phyloP scores from a whole-genome alignment of 2,113 vertebrate genomes.

The Aspiorhynchus laticeps region DNA sequence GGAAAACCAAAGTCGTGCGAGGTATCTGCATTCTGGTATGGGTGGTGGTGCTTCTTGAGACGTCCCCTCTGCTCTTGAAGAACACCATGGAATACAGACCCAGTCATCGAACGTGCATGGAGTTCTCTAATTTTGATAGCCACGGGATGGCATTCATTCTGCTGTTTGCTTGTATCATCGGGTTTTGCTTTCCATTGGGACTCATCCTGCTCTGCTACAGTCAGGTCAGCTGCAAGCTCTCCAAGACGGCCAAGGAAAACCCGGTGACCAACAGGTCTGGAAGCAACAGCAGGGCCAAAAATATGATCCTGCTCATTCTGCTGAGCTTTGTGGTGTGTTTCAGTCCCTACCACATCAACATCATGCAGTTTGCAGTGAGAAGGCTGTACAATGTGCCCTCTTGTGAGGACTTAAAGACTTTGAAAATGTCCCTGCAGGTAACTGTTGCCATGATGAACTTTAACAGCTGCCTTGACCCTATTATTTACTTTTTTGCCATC shows the following conservation, averaged over 20 bases:
- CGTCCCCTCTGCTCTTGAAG: constrained; percentile 71
- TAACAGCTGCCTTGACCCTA: constrained; percentile 84
- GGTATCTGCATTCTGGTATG: constrained; percentile 76
- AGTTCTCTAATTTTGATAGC: constrained; percentile 77
- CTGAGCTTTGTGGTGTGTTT: constrained; percentile 79
- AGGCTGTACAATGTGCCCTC: constrained; percentile 67
- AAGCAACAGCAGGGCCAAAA: constrained; percentile 75
- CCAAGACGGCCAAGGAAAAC: constrained; percentile 72
- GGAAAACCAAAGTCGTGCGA: constrained; percentile 68
- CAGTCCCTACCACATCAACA: constrained; percentile 82
- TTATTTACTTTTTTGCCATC: constrained; percentile 88
- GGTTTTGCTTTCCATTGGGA: constrained; percentile 78
- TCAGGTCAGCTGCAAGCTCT: constrained; percentile 79
- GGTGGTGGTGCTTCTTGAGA: constrained; percentile 77
- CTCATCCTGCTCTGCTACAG: constrained; percentile 81
- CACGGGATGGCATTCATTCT: constrained; percentile 72
- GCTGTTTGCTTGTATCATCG: constrained; percentile 72
- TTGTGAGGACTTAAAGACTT: constrained; percentile 75
- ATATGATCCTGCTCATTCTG: constrained; percentile 79
- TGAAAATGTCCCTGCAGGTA: constrained; percentile 80
- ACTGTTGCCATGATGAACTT: constrained; percentile 83
- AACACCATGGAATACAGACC: constrained; percentile 65
- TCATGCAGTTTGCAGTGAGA: constrained; percentile 80
- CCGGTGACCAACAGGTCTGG: constrained; percentile 64
- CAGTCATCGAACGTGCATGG: constrained; percentile 80